These are phyloP conservation scores for Synergus itoensis DNA, from an alignment of 2,888 invertebrate species.

Conservation along the genomic window DNA sequence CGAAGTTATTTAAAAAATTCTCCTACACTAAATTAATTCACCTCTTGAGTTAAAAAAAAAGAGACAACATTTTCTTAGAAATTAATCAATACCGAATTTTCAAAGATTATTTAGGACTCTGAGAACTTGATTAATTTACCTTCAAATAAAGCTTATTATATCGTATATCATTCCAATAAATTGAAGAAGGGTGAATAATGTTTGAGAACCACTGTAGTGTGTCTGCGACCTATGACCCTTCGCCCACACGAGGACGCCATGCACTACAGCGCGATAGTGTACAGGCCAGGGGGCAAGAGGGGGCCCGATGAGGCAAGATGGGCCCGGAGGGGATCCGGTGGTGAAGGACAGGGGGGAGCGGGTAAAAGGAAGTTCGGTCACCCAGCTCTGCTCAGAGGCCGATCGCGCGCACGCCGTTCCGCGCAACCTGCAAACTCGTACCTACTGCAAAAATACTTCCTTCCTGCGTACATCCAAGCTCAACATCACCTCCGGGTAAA, in stretches of 20 bases:
- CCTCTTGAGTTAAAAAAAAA: not conserved
- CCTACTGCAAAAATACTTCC: constrained; percentile 70
- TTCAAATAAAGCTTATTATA: not conserved
- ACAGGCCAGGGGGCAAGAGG: constrained; percentile 65
- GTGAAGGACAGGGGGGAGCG: constrained; percentile 58
- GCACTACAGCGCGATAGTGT: constrained; percentile 68
- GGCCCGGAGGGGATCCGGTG: constrained; percentile 58
- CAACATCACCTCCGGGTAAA: constrained; percentile 1
- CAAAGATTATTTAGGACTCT: not conserved
- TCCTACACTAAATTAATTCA: not conserved
- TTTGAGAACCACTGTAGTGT: constrained; percentile 72
- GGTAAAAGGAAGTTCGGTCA: constrained; percentile 64
- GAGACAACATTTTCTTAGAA: not conserved
- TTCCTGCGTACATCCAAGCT: constrained; percentile 54
- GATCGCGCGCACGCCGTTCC: constrained; percentile 66
- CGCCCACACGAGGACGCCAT: constrained; percentile 76
- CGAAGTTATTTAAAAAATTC: too few species aligned
- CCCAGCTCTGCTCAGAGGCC: constrained; percentile 65
- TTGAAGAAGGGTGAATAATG: constrained; percentile 24
- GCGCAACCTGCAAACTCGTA: constrained; percentile 73
- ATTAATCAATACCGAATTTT: not conserved
- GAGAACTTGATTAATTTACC: not conserved
- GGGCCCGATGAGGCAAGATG: constrained; percentile 63
- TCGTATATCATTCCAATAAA: not conserved
- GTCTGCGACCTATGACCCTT: constrained; percentile 76